These are phyloP conservation scores for Anolis sagrei DNA, from an alignment of 2,113 vertebrate species.

Conservation along the genomic window DNA sequence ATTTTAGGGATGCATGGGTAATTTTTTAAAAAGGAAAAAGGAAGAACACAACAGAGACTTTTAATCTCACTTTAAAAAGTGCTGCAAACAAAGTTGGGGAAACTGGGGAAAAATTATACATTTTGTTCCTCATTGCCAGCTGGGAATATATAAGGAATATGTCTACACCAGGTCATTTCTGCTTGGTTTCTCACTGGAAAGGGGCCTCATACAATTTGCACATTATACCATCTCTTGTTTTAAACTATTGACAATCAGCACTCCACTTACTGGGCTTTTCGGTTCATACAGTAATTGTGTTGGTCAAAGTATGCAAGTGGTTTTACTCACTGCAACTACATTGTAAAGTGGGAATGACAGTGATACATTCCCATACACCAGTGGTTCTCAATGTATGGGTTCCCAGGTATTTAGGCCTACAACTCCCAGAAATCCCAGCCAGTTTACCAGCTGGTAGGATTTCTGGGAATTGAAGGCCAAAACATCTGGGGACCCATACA, in stretches of 20 bases:
- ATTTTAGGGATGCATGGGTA: conserved; percentile 71
- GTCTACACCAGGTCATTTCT: conserved; percentile 7
- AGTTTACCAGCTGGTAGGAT: no score
- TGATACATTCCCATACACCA: neutral
- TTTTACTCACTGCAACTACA: neutral
- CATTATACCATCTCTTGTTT: neutral
- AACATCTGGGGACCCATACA: no score
- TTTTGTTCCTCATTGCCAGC: conserved; percentile 63
- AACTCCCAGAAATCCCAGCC: no score
- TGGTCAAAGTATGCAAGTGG: neutral
- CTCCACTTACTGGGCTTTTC: neutral
- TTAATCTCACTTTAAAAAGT: conserved; percentile 75
- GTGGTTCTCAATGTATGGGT: no score
- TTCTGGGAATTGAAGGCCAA: no score
- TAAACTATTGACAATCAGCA: neutral
- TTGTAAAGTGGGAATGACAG: neutral
- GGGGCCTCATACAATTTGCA: neutral
- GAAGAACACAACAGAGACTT: conserved; percentile 50
- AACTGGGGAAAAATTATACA: conserved; percentile 44
- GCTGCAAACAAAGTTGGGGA: conserved; percentile 68
- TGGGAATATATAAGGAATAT: neutral
- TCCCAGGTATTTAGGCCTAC: no score
- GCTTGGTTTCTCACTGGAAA: neutral
- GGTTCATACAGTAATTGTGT: neutral
- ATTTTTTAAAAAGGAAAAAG: conserved; percentile 45